A percentile compares a stretch with the other conserved stretches of the same genome.
phyloP scores from a whole-genome alignment of 1,140 invertebrate species.

The Philaenus spumarius region DNA sequence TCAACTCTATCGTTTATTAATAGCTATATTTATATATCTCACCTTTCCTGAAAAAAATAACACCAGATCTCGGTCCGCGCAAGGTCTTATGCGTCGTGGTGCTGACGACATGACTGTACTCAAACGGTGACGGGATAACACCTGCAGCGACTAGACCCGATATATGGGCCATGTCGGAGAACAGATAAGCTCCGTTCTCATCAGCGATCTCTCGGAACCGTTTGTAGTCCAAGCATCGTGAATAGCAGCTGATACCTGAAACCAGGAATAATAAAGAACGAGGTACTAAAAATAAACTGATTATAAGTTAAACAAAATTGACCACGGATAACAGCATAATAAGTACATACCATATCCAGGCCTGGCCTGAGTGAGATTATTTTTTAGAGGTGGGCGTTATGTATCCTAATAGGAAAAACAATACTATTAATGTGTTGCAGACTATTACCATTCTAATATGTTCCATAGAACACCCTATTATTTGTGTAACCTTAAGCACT shows the following conservation, averaged over 20 bases:
- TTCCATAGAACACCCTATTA: too few relatives aligned
- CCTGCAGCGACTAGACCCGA: slow-evolving; percentile 85
- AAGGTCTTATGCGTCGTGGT: slow-evolving; percentile 97
- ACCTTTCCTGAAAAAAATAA: slow-evolving; percentile 89
- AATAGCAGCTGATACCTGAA: slow-evolving; percentile 80
- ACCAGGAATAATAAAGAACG: not conserved
- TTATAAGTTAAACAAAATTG: not conserved
- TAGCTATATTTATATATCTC: too few relatives aligned
- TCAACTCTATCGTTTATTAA: too few relatives aligned
- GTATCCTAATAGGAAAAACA: too few relatives aligned
- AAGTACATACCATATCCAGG: not conserved
- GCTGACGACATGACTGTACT: slow-evolving; percentile 88
- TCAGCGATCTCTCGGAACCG: slow-evolving; percentile 84
- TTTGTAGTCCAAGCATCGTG: slow-evolving; percentile 78
- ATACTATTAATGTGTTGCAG: too few relatives aligned
- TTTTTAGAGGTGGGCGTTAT: too few relatives aligned
- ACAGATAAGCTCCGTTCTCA: slow-evolving; percentile 77
- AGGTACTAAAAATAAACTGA: too few relatives aligned
- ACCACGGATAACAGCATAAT: not conserved
- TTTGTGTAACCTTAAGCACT: too few relatives aligned
- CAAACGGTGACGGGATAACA: slow-evolving; percentile 84
- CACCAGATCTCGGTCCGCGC: slow-evolving; percentile 79
- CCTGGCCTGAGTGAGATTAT: too few relatives aligned
- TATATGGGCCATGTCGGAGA: slow-evolving; percentile 95
- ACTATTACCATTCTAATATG: too few relatives aligned